Percentiles rank a stretch among this genome's conserved stretches.
Evolutionary conservation across 2,888 invertebrate genomes (phyloP).

Genomic region (Argyra leucocephala): DNA sequence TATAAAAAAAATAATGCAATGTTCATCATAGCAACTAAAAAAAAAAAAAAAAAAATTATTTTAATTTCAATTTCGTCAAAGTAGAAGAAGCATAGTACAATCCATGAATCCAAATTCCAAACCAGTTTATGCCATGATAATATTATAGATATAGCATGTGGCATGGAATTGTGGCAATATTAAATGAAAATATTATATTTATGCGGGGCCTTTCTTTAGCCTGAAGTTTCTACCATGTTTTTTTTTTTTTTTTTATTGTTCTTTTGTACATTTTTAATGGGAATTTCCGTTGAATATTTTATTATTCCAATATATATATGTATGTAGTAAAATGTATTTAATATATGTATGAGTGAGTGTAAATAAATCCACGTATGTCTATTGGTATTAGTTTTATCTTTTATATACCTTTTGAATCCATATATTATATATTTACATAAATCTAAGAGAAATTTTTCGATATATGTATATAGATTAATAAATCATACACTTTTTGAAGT

Average conservation of each 20-base stretch:
- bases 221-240: background rate
- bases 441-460: too few species aligned
- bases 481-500: too few species aligned
- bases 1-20: too few species aligned
- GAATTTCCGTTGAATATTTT: slow-evolving; percentile 6
- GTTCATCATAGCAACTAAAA: background rate
- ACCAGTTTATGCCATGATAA: background rate
- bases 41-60: background rate
- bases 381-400: too few species aligned
- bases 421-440: too few species aligned
- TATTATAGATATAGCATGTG: slow-evolving; percentile 3
- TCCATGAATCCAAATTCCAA: too few species aligned
- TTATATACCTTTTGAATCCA: too few species aligned
- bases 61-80: background rate
- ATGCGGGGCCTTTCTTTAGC: background rate
- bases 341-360: too few species aligned
- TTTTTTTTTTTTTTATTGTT: background rate
- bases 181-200: background rate
- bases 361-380: too few species aligned
- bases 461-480: too few species aligned
- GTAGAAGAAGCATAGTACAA: background rate
- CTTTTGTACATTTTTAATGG: slow-evolving; percentile 6
- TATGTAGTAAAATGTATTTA: too few species aligned
- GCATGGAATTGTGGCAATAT: background rate
- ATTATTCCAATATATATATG: background rate